These are phyloP conservation scores for Sparus aurata DNA, from an alignment of 2,797 vertebrate genomes.

Conservation along the genomic window DNA sequence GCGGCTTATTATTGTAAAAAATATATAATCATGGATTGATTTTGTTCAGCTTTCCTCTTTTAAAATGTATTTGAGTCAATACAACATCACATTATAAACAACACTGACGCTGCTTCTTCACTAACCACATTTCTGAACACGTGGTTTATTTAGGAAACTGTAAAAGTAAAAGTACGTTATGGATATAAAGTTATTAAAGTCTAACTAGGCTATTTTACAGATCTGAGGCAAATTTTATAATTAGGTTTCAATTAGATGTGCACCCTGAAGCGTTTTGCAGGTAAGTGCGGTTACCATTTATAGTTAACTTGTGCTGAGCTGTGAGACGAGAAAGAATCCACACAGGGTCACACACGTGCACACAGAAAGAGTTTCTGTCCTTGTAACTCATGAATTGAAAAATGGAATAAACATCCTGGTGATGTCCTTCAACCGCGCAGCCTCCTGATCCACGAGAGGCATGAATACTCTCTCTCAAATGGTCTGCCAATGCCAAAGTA, in stretches of 20 bases:
- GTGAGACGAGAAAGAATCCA: constrained; percentile 26
- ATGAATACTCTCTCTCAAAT: not conserved
- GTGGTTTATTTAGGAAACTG: constrained; percentile 10
- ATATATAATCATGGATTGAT: constrained; percentile 13
- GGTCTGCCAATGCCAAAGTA: constrained; percentile 19
- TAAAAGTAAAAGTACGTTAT: constrained; percentile 13
- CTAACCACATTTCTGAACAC: constrained; percentile 1
- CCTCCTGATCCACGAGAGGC: constrained; percentile 20
- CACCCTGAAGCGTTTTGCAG: constrained; percentile 64
- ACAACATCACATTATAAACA: not conserved
- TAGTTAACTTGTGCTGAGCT: constrained; percentile 47
- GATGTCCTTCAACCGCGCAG: not conserved
- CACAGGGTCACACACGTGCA: constrained; percentile 8
- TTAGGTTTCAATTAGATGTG: constrained; percentile 74
- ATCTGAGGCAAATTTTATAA: constrained; percentile 71
- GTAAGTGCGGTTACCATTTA: constrained; percentile 64
- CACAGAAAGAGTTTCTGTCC: not conserved
- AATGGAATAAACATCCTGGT: not conserved
- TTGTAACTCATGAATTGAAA: constrained; percentile 5
- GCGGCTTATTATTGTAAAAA: not conserved
- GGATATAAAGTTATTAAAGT: constrained; percentile 40
- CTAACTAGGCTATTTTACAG: constrained; percentile 66
- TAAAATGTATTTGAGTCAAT: constrained; percentile 11
- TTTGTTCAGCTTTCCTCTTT: constrained; percentile 23
- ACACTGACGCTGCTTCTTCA: not conserved